These are phyloP conservation scores for Antitype chi DNA, from an alignment of 2,888 invertebrate species.

Conservation along the genomic window DNA sequence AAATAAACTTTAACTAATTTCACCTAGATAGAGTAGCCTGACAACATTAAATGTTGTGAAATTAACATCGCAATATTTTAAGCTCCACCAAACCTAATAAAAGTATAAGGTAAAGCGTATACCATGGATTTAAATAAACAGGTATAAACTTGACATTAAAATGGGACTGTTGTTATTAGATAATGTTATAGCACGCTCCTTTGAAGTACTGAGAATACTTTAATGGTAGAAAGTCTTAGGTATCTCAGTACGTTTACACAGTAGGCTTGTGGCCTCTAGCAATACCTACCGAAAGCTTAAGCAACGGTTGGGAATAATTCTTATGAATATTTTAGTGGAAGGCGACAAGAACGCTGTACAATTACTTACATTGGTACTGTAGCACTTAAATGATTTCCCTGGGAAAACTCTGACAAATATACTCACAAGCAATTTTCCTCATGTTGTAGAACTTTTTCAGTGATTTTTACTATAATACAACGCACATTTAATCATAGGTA, in stretches of 20 bases:
- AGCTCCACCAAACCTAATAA: neutral
- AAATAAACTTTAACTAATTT: too few species aligned
- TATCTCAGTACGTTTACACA: neutral
- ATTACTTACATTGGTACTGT: constrained; percentile 12
- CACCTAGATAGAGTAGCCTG: neutral
- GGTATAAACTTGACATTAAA: neutral
- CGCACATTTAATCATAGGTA: neutral
- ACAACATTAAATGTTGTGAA: neutral
- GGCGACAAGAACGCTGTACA: constrained; percentile 12
- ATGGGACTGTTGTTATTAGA: neutral
- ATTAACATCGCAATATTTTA: neutral
- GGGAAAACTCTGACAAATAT: constrained; percentile 13
- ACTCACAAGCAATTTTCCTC: neutral
- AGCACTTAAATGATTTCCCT: constrained; percentile 39
- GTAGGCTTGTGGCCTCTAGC: constrained; percentile 1
- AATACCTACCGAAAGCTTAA: constrained; percentile 1
- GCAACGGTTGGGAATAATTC: constrained; percentile 6
- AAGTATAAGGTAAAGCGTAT: too few species aligned
- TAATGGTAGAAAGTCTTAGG: neutral
- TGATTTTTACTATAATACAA: neutral
- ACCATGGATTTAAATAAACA: too few species aligned
- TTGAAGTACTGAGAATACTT: neutral
- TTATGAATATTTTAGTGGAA: constrained; percentile 18
- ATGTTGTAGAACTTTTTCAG: neutral
- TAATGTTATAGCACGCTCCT: neutral